Conservation (phyloP, 1,140 invertebrate genomes). For the Callitettix versicolor region DNA sequence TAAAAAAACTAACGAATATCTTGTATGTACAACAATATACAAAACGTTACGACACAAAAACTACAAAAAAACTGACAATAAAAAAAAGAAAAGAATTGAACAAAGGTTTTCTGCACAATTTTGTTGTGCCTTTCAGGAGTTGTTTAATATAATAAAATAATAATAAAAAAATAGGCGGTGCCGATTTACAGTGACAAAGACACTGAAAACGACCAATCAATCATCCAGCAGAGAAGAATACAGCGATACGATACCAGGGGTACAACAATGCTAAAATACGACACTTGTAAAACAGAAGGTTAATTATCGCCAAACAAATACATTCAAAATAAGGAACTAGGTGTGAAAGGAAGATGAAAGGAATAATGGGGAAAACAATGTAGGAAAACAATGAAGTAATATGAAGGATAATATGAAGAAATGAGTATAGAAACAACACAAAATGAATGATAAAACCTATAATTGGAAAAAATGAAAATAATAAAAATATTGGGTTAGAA, state of each 20-base stretch:
- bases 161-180: no score
- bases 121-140: neutral
- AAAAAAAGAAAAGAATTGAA: neutral
- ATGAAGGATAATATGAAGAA: no score
- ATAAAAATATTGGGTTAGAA: no score
- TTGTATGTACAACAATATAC: constrained; percentile 7
- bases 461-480: no score
- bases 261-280: constrained; percentile 10
- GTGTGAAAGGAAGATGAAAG: no score
- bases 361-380: no score
- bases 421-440: no score
- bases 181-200: no score
- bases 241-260: constrained; percentile 1
- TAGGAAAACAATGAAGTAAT: no score
- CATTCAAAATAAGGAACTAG: constrained; percentile 3
- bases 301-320: constrained; percentile 9
- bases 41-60: constrained; percentile 4
- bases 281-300: neutral
- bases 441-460: no score
- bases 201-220: no score
- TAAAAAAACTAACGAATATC: neutral
- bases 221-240: neutral
- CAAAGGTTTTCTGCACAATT: constrained; percentile 5
- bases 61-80: neutral
- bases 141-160: neutral